phyloP scores from a whole-genome alignment of 2,888 invertebrate genomes.

The Chrysotoxum bicinctum region DNA sequence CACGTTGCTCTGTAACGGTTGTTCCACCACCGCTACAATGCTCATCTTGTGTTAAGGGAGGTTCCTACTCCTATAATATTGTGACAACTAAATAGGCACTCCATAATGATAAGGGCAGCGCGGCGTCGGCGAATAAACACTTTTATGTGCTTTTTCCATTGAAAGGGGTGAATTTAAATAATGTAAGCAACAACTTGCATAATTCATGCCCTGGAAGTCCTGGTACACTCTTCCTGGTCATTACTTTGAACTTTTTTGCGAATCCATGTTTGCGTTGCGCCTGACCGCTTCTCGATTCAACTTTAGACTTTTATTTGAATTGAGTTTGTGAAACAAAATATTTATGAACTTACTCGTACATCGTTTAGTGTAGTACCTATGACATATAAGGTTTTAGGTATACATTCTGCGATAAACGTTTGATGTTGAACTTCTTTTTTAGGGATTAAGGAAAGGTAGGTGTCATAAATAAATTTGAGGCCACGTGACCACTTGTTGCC shows the following conservation, averaged over 20 bases:
- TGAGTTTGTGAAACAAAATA: not conserved
- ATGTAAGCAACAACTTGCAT: conserved; percentile 3
- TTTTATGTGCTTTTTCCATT: not conserved
- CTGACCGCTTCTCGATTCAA: not conserved
- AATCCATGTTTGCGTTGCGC: conserved; percentile 5
- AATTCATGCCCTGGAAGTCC: conserved; percentile 5
- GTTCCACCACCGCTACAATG: not conserved
- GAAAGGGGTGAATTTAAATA: conserved; percentile 14
- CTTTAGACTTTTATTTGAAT: not conserved
- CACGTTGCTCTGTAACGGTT: not conserved
- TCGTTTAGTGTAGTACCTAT: not conserved
- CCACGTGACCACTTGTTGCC: too few relatives aligned
- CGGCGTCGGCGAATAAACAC: not conserved
- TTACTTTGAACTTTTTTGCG: conserved; percentile 1
- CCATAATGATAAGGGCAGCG: conserved; percentile 8
- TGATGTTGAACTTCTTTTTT: too few relatives aligned
- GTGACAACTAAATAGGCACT: conserved; percentile 6
- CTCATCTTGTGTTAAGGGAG: not conserved
- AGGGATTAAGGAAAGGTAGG: too few relatives aligned
- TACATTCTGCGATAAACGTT: not conserved
- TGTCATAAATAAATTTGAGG: not conserved
- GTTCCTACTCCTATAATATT: not conserved
- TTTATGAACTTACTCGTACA: conserved; percentile 1
- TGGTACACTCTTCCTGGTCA: not conserved
- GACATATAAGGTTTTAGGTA: too few relatives aligned